Base-by-base conservation (phyloP, 2,888 invertebrate genomes). In the Melipona bicolor region DNA sequence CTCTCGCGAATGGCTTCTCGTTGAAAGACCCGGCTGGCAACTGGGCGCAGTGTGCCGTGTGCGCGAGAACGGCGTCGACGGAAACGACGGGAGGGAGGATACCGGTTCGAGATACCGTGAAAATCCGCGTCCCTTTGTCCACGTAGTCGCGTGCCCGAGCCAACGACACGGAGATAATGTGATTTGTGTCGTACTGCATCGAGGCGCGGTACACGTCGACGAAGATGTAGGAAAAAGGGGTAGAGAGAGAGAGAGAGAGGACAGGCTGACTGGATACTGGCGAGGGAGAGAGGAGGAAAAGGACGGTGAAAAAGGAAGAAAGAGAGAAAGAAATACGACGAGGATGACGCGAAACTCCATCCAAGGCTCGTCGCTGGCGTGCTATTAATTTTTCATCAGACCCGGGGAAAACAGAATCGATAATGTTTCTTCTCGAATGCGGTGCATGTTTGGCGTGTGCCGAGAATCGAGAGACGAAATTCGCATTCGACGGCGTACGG, bases 301-400 rank as follows among this genome's bases (percentile, higher is more conserved):
- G 27, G 27, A 27, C 27, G 27, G 27, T 1, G 67, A 72, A 52
- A 59, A 59, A n/a, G 56, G 3, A 52, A 13, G 56, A 36, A 73
- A 67, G 50, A 11, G 21, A 21, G 56, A 21, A 36, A 21, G 61
- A 61, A 61, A n/a, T 27, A n/a, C 19, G 27, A 50, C 27, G 36
- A 76, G 65, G 68, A 54, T 62, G 64, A 17, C 36, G 27, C 49
- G 65, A 61, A 56, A 75, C 65, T 69, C 59, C 79, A 72, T 69
- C 69, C 56, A 74, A 54, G 64, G 79, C 62, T 13, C 62, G 67
- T 21, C 21, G 62, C 77, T 52, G 74, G 65, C 62, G 77, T 54
- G 85, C 77, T 82, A 89, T 92, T 91, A 91, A 92, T 91, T 92
- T 92, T 92, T 92, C 92, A 92, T 80, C 87, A 83, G 81, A 83